These are phyloP conservation scores for Champsocephalus esox DNA, from an alignment of 2,797 vertebrate genomes.

Conservation along the genomic window DNA sequence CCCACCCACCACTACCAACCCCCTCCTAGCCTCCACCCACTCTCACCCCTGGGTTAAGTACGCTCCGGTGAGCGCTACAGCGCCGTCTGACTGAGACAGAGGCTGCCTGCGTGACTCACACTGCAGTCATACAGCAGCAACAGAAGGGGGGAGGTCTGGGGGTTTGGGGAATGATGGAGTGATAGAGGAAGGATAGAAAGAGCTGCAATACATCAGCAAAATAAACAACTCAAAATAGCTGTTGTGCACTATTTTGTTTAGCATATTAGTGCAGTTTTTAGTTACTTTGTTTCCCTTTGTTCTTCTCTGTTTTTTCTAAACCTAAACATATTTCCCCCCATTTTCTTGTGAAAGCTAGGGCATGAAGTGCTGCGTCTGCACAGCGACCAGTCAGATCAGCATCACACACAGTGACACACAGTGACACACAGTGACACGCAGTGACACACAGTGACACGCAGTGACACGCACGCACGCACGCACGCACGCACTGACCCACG, in stretches of 20 bases:
- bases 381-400: slow-evolving; percentile 70
- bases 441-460: slow-evolving; percentile 45
- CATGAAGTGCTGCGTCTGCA: slow-evolving; percentile 72
- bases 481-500: background rate
- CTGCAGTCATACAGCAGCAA: slow-evolving; percentile 64
- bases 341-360: slow-evolving; percentile 36
- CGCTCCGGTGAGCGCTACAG: slow-evolving; percentile 23
- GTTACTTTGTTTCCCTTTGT: background rate
- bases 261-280: slow-evolving; percentile 8
- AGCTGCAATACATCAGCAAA: slow-evolving; percentile 23
- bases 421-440: too few species aligned
- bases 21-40: background rate
- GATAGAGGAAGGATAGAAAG: slow-evolving; percentile 19
- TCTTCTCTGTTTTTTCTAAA: background rate
- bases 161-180: slow-evolving; percentile 22
- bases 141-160: slow-evolving; percentile 23
- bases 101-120: slow-evolving; percentile 66
- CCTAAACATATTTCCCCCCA: background rate
- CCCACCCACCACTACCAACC: background rate
- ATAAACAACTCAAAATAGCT: background rate
- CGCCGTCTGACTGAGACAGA: slow-evolving; percentile 47
- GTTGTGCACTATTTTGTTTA: slow-evolving; percentile 2
- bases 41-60: slow-evolving; percentile 15
- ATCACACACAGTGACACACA: slow-evolving; percentile 55
- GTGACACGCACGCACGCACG: background rate